These are phyloP conservation scores for Pedicia rivosa DNA, from an alignment of 2,888 invertebrate genomes.

Conservation along the genomic window DNA sequence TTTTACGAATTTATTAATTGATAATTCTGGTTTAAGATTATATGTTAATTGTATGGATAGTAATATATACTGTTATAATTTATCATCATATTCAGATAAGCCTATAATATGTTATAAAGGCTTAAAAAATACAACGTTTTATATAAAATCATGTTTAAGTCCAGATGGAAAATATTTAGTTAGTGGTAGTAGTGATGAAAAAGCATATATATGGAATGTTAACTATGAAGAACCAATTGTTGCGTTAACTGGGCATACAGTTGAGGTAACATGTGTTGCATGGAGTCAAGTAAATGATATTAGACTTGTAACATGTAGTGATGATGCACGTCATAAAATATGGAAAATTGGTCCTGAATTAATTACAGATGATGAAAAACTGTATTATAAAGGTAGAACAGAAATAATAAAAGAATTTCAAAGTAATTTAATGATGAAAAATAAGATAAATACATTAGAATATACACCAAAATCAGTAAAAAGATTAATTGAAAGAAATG, in stretches of 20 bases:
- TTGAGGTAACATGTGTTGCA: conserved; percentile 77
- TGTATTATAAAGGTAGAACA: conserved; percentile 32
- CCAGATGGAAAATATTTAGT: conserved; percentile 65
- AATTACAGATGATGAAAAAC: conserved; percentile 24
- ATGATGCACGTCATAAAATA: conserved; percentile 62
- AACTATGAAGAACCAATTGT: conserved; percentile 47
- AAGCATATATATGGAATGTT: conserved; percentile 76
- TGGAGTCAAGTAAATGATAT: conserved; percentile 48
- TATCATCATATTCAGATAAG: conserved; percentile 46
- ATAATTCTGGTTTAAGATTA: conserved; percentile 47
- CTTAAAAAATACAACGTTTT: conserved; percentile 65
- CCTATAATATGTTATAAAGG: conserved; percentile 53
- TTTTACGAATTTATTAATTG: conserved; percentile 61
- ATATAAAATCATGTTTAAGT: conserved; percentile 68
- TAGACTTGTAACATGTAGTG: conserved; percentile 64
- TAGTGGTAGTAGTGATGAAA: conserved; percentile 77
- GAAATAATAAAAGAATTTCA: conserved; percentile 27
- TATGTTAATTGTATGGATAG: conserved; percentile 83
- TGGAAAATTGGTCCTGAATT: conserved; percentile 50
- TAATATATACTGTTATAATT: conserved; percentile 70
- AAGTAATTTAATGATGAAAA: conserved; percentile 6
- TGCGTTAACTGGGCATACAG: conserved; percentile 56
- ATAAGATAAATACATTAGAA: conserved; percentile 20
- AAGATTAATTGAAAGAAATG: conserved; percentile 28
- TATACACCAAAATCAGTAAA: conserved; percentile 36